A percentile compares a stretch with the other conserved stretches of the same genome.
phyloP scores from a whole-genome alignment of 1,140 invertebrate genomes.

The Drosophila guanche region DNA sequence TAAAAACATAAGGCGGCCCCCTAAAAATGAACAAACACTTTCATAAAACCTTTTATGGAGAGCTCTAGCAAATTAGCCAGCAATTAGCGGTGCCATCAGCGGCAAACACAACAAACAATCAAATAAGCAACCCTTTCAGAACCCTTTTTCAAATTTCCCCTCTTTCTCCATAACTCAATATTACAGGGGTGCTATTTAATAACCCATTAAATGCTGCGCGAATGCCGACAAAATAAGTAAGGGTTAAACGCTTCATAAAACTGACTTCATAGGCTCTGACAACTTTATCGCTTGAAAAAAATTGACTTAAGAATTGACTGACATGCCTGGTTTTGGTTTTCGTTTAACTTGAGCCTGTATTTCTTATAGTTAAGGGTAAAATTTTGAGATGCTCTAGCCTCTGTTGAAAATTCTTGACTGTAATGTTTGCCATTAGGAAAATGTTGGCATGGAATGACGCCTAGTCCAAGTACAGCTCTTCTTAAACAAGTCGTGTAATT shows the following conservation, averaged over 20 bases:
- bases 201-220: conserved; percentile 64
- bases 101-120: conserved; percentile 54
- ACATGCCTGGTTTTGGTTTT: too few species aligned
- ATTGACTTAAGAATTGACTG: too few species aligned
- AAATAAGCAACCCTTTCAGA: conserved; percentile 35
- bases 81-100: conserved; percentile 77
- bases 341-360: too few species aligned
- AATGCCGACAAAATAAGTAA: conserved; percentile 20
- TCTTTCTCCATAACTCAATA: conserved; percentile 17
- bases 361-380: too few species aligned
- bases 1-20: conserved; percentile 5
- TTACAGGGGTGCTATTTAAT: conserved; percentile 55
- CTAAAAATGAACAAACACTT: conserved; percentile 16
- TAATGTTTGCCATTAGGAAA: too few species aligned
- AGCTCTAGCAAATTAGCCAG: conserved; percentile 67
- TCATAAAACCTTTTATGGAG: conserved; percentile 42
- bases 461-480: too few species aligned
- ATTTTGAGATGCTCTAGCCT: too few species aligned
- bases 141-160: conserved; percentile 25
- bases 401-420: too few species aligned
- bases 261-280: conserved; percentile 30
- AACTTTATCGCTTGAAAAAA: conserved; percentile 43
- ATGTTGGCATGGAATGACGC: too few species aligned
- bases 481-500: too few species aligned
- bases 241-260: conserved; percentile 31